Percentiles rank a stretch among this genome's conserved stretches.
Evolutionary conservation across 2,797 vertebrate genomes (phyloP).

Genomic region (Myotis planiceps): DNA sequence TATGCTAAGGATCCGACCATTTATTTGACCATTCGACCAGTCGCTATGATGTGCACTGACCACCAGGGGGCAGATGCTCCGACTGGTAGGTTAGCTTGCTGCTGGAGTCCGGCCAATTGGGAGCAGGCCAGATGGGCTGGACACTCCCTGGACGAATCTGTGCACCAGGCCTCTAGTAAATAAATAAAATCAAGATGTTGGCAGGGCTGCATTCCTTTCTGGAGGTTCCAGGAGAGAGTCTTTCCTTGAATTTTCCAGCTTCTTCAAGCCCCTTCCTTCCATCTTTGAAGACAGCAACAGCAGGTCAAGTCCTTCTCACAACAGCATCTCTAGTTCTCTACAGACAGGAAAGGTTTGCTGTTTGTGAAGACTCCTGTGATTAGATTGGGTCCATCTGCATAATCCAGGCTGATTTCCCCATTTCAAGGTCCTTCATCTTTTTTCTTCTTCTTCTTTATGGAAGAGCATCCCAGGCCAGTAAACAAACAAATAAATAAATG

Average conservation of each 20-base stretch:
- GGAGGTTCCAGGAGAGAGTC: background rate
- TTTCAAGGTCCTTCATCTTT: background rate
- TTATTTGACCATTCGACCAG: too few relatives aligned
- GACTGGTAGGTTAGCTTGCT: too few relatives aligned
- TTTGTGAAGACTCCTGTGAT: background rate
- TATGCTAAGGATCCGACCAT: too few relatives aligned
- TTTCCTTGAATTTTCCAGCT: background rate
- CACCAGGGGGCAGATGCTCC: too few relatives aligned
- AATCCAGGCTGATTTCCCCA: background rate
- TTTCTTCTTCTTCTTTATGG: too few relatives aligned
- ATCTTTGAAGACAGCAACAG: background rate
- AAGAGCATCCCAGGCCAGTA: too few relatives aligned
- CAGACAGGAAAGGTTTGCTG: background rate
- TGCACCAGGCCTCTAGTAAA: too few relatives aligned
- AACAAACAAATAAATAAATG: background rate
- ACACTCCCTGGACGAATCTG: too few relatives aligned
- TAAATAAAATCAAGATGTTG: background rate
- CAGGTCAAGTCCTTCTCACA: background rate
- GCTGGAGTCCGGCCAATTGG: too few relatives aligned
- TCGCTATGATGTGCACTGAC: too few relatives aligned
- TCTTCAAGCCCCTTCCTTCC: background rate
- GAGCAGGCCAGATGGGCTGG: too few relatives aligned
- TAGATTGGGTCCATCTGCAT: background rate
- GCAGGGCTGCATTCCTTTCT: background rate
- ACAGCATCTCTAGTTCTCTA: background rate